Conservation (phyloP, 37 sponge, comb jelly and placozoan genomes). For the Beroe forskalii region DNA sequence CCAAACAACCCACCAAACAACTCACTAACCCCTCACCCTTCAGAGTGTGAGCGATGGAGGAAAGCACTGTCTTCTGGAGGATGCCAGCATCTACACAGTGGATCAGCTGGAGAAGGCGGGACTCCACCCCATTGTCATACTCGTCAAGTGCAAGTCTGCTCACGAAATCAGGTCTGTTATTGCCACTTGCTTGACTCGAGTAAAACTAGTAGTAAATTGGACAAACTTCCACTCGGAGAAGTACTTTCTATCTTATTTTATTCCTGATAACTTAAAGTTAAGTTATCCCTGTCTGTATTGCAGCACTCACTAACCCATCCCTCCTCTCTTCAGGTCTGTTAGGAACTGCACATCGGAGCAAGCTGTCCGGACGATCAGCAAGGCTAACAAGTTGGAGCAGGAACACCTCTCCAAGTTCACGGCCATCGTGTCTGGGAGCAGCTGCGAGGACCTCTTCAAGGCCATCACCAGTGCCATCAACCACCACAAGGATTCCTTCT, state of each 20-base stretch:
- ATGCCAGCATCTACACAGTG: constrained; percentile 19
- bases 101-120: constrained; percentile 23
- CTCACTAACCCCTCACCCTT: background rate
- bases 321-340: constrained; percentile 11
- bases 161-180: constrained; percentile 18
- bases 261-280: no score
- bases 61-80: background rate
- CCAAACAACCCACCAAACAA: no score
- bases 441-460: constrained; percentile 3
- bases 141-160: background rate
- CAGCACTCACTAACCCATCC: no score
- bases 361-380: background rate
- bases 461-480: background rate
- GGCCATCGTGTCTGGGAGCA: background rate
- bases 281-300: no score
- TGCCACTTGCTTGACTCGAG: no score
- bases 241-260: no score
- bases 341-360: background rate
- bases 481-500: background rate
- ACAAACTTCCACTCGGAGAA: no score
- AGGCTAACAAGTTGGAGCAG: background rate
- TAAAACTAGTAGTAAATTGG: no score
- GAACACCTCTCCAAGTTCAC: constrained; percentile 13
- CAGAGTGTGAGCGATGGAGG: constrained; percentile 27
- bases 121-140: background rate